Percentiles rank a stretch among this genome's conserved stretches.
phyloP scores from a whole-genome alignment of 2,888 invertebrate species.

The Atherix ibis region DNA sequence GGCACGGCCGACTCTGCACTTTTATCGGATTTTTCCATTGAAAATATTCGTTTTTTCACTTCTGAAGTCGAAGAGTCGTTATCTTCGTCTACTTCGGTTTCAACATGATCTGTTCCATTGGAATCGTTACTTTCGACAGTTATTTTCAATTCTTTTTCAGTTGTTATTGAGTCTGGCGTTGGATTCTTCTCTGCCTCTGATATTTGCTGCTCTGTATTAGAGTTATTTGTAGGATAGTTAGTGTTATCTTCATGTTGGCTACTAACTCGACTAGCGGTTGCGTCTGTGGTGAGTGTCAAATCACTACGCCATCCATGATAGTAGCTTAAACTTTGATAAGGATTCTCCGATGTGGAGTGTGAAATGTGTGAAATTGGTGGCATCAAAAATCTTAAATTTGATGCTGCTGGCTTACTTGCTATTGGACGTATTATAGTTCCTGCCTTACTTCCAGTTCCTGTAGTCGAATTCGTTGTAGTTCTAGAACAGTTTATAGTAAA shows the following conservation, averaged over 20 bases:
- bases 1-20: background rate
- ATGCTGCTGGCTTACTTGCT: conserved; percentile 32
- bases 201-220: background rate
- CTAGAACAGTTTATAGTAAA: no score
- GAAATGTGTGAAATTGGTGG: conserved; percentile 18
- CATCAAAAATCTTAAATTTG: conserved; percentile 27
- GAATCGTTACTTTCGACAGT: background rate
- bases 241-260: background rate
- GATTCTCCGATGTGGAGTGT: conserved; percentile 16
- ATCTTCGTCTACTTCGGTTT: background rate
- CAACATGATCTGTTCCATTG: background rate
- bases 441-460: no score
- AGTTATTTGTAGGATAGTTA: background rate
- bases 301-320: no score
- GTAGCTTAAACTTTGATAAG: conserved; percentile 15
- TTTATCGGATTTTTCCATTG: conserved; percentile 1
- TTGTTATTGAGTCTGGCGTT: background rate
- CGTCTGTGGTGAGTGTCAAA: background rate
- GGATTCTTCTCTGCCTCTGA: background rate
- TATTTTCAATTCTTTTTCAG: background rate
- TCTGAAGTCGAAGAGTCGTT: background rate
- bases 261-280: background rate
- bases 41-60: background rate
- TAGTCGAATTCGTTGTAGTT: no score
- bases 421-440: conserved; percentile 45